These are phyloP conservation scores for Oryzias melastigma DNA, from an alignment of 2,113 vertebrate species.

Conservation along the genomic window DNA sequence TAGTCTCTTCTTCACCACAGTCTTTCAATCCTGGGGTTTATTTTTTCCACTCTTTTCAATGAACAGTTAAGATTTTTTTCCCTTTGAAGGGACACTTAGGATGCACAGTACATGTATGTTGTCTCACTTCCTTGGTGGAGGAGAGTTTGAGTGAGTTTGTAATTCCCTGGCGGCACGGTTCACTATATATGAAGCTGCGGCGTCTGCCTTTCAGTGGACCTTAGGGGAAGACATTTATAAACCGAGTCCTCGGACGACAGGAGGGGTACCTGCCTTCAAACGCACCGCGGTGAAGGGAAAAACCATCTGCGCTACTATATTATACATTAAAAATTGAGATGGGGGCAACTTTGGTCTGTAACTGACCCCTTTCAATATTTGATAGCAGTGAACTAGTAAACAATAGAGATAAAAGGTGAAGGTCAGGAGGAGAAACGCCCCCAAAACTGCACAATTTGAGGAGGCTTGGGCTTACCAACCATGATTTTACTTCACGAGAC, in stretches of 20 bases:
- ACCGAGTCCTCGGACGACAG: slow-evolving; percentile 43
- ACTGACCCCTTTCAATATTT: slow-evolving; percentile 71
- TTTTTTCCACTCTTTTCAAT: slow-evolving; percentile 21
- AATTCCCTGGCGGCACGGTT: slow-evolving; percentile 57
- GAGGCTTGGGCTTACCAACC: background rate
- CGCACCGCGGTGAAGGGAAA: slow-evolving; percentile 49
- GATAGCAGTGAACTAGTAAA: slow-evolving; percentile 66
- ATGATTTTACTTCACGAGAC: too few species aligned
- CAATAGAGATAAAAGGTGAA: slow-evolving; percentile 49
- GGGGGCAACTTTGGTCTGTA: slow-evolving; percentile 53
- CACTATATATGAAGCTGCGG: slow-evolving; percentile 51
- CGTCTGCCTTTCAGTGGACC: slow-evolving; percentile 55
- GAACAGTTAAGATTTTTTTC: slow-evolving; percentile 67
- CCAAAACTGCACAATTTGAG: slow-evolving; percentile 8
- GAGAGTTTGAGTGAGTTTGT: slow-evolving; percentile 53
- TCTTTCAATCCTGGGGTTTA: slow-evolving; percentile 1
- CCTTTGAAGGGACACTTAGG: slow-evolving; percentile 58
- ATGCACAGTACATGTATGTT: slow-evolving; percentile 55
- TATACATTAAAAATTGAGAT: slow-evolving; percentile 75
- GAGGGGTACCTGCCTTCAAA: slow-evolving; percentile 43
- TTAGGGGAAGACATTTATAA: slow-evolving; percentile 59
- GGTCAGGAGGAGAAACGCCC: slow-evolving; percentile 20
- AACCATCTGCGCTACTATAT: slow-evolving; percentile 60
- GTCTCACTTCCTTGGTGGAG: slow-evolving; percentile 46
- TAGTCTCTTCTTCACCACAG: slow-evolving; percentile 24